These are phyloP conservation scores for Halcyon chelicuti DNA, from an alignment of 2,797 vertebrate genomes.

Conservation along the genomic window DNA sequence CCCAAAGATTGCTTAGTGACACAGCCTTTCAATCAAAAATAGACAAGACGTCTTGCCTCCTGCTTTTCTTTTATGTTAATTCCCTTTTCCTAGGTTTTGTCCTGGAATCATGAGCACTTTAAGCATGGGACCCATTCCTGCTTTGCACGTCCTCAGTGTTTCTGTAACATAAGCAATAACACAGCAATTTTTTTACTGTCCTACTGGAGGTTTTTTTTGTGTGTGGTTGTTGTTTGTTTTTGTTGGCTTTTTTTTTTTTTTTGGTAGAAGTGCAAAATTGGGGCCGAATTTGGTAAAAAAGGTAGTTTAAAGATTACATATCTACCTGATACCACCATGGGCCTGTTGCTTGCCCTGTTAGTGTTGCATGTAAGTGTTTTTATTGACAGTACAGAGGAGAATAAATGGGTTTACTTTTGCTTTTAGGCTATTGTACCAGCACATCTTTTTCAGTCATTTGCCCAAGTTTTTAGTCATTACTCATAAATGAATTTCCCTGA, in stretches of 20 bases:
- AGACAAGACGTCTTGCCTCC: background rate
- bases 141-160: background rate
- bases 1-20: background rate
- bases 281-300: background rate
- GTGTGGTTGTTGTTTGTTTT: background rate
- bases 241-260: background rate
- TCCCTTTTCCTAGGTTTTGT: background rate
- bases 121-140: fast-evolving
- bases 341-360: background rate
- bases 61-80: conserved; percentile 4
- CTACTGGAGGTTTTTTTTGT: background rate
- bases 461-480: background rate
- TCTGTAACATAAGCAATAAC: background rate
- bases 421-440: background rate
- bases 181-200: background rate
- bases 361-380: background rate
- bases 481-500: background rate
- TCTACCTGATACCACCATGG: background rate
- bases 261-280: background rate
- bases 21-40: background rate
- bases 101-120: background rate
- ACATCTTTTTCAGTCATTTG: background rate
- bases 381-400: background rate
- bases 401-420: background rate
- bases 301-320: background rate